Conservation (phyloP, 2,888 invertebrate species). For the Masnerella sp. region DNA sequence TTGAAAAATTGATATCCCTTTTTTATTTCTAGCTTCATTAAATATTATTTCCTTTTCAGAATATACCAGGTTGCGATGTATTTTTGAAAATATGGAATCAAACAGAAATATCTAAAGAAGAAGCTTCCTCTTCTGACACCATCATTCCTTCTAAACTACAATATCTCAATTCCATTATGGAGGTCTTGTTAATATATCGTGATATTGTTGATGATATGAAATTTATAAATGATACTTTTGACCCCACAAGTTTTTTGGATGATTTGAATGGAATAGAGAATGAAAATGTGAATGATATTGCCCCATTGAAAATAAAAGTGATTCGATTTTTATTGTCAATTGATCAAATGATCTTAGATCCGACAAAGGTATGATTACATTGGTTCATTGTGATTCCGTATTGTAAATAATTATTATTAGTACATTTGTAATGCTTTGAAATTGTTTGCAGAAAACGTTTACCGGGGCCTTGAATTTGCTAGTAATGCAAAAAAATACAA, state of each 20-base stretch:
- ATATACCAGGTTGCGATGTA: conserved; percentile 74
- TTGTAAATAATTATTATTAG: background rate
- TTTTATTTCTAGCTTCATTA: conserved; percentile 3
- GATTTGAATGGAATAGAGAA: conserved; percentile 57
- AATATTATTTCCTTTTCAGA: conserved; percentile 56
- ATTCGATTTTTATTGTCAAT: conserved; percentile 73
- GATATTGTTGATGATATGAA: conserved; percentile 79
- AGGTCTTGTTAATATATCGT: conserved; percentile 80
- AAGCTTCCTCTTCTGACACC: conserved; percentile 50
- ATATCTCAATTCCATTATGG: conserved; percentile 77
- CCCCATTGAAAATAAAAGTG: conserved; percentile 75
- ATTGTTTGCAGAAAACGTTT: conserved; percentile 61
- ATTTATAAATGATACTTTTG: conserved; percentile 51
- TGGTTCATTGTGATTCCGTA: background rate
- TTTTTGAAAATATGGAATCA: conserved; percentile 74
- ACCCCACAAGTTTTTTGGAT: conserved; percentile 62
- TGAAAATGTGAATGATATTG: conserved; percentile 57
- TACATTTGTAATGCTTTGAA: background rate
- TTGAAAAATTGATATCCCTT: too few species aligned
- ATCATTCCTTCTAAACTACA: conserved; percentile 62
- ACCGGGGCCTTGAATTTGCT: conserved; percentile 66
- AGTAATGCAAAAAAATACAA: conserved; percentile 71
- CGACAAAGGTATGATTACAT: conserved; percentile 62
- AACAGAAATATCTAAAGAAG: conserved; percentile 44
- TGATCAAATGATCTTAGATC: conserved; percentile 69